Percentiles rank a stretch among this genome's conserved stretches.
phyloP scores from a whole-genome alignment of 2,797 vertebrate species.

The Sebastes flavidus region DNA sequence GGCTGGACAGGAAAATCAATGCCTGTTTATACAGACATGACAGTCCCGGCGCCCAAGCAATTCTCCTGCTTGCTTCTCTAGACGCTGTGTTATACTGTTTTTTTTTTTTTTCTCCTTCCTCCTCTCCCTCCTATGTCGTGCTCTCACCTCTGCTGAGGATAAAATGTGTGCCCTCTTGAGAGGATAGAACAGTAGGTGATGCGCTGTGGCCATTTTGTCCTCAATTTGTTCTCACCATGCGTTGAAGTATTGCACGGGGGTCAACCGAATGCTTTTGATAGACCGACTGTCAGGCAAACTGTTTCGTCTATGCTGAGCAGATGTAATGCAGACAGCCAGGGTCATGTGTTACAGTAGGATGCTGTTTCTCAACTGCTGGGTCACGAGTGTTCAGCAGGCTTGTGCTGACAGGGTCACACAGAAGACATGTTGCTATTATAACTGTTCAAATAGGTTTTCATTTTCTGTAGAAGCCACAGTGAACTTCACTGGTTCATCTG shows the following conservation, averaged over 20 bases:
- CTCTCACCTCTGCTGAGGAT: slow-evolving; percentile 62
- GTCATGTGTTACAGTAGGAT: slow-evolving; percentile 41
- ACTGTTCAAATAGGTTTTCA: slow-evolving; percentile 21
- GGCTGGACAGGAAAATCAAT: slow-evolving; percentile 99
- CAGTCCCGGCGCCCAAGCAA: slow-evolving; percentile 87
- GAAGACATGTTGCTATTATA: slow-evolving; percentile 39
- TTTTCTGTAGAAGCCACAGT: slow-evolving; percentile 30
- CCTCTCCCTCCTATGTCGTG: slow-evolving; percentile 26
- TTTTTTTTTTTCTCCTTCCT: background rate
- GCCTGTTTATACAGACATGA: slow-evolving; percentile 99
- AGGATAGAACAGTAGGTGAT: slow-evolving; percentile 57
- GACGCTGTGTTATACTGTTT: slow-evolving; percentile 57
- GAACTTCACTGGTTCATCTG: slow-evolving; percentile 20
- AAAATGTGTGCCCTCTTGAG: slow-evolving; percentile 61
- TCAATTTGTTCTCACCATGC: slow-evolving; percentile 61
- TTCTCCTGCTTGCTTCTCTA: slow-evolving; percentile 74
- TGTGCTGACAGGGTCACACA: slow-evolving; percentile 37
- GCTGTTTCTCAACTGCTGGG: slow-evolving; percentile 48
- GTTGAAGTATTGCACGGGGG: slow-evolving; percentile 40
- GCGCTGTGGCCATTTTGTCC: slow-evolving; percentile 67
- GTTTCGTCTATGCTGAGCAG: slow-evolving; percentile 35
- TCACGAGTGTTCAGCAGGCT: slow-evolving; percentile 40
- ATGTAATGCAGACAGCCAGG: slow-evolving; percentile 54
- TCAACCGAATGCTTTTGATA: slow-evolving; percentile 58
- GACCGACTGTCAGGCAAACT: slow-evolving; percentile 57